Evolutionary conservation across 2,113 vertebrate species (phyloP), one percentile per base, ranked within the genome.

Genomic region (Lagopus leucura): DNA sequence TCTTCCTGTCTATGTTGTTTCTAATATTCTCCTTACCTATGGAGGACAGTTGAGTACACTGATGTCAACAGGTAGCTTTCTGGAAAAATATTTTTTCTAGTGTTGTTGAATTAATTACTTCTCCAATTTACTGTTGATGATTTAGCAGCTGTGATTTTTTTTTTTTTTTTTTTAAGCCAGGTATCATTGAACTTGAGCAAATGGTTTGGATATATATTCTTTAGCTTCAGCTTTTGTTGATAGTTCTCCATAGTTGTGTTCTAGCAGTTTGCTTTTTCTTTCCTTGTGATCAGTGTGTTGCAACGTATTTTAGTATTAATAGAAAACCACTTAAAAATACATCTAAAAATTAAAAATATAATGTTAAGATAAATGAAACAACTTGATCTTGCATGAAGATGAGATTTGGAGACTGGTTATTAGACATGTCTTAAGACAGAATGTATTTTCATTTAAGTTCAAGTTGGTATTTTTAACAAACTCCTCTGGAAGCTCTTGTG

Each of bases 1-100:
- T 57, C 97, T 99, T 85, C 99, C 99, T 10, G 98, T 98, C 36
- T 99, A 99, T 83, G 96, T 98, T 24, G 96, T 98, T 82, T 98
- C 98, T 87, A 98, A 98, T 25, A 97, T 99, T 60, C 98, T 99
- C 89, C 98, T 99, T 90, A 97, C 98, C 82, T 99, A 99, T 50
- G 98, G 98, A 95, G 98, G 97, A 91, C 99, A 99, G 38, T 89
- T 99, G 80, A 97, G 87, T 69, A 97, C 97, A 65, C 81, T 99
- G 86, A 88, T 97, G 71, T 97, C 91, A 96, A 97, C 97, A 47
- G 98, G 98, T 98, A 97, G 91, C 71, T 87, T 89, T 80, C 16
- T 45, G 52, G 45, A 76, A 86, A 66, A 24, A 9, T 2, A 1
- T 42, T 73, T 61, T 63, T 66, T 65, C 30, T 13, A 32, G 5